Conservation (phyloP, 2,113 vertebrate species). For the Numida meleagris region DNA sequence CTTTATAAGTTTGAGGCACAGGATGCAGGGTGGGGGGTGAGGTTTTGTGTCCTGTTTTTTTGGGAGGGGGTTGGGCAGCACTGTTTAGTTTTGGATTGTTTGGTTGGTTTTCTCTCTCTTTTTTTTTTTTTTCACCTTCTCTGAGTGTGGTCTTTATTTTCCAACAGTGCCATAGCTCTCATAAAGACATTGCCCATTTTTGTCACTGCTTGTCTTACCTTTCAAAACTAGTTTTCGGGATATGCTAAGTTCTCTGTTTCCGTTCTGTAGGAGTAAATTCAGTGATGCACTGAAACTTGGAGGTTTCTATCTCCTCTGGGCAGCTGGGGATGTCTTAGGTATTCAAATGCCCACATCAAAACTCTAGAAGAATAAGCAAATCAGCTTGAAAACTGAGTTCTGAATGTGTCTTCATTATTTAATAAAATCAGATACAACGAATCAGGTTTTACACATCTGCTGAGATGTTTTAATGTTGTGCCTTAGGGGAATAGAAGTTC, state of each 20-base stretch:
- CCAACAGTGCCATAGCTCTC: background rate
- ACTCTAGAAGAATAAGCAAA: background rate
- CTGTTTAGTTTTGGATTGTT: no score
- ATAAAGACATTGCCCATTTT: accelerated
- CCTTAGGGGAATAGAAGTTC: background rate
- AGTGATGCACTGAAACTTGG: background rate
- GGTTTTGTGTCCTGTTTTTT: background rate
- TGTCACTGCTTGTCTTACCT: background rate
- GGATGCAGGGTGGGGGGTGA: no score
- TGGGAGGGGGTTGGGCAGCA: background rate
- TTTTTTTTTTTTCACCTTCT: background rate
- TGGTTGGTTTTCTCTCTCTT: no score
- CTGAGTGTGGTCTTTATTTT: background rate
- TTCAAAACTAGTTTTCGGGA: background rate
- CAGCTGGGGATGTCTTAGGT: background rate
- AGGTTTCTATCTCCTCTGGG: background rate
- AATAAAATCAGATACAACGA: no score
- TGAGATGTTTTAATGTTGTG: accelerated
- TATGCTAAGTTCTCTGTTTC: background rate
- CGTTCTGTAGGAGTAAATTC: background rate
- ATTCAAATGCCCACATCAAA: background rate
- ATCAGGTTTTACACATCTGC: background rate
- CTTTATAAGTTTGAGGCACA: background rate
- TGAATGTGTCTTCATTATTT: no score
- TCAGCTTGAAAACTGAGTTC: background rate